Base-by-base conservation (phyloP, 2,888 invertebrate species). In the Chironomus tentans region DNA sequence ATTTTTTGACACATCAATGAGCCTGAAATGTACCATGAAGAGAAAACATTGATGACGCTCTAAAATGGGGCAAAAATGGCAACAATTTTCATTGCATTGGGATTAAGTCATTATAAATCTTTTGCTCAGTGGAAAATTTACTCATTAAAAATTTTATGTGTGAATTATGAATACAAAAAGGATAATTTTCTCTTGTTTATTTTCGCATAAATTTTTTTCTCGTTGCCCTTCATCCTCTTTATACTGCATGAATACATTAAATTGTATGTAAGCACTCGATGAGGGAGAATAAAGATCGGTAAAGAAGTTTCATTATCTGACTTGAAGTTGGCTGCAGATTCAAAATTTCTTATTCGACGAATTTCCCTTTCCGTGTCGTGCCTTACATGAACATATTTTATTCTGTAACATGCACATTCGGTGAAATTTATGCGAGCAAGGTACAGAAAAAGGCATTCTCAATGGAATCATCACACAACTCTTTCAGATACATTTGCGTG, bases 91-190 rank as follows among this genome's bases (percentile, higher is more conserved):
- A 38, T 38, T 38, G 56, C 56, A 15, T n/a, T 56, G 56, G 18
- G 18, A 65, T 65, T 65, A 22, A 65, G 65, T 21, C 65, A 65
- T 65, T 21, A 24, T 21, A 4, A 65, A 13, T 65, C 24, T 21
- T 21, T 24, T 65, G 65, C 38, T 24, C 21, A 65, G 21, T 65
- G 65, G 65, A 65, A 65, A 65, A 65, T 65, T 65, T 65, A 21
- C 22, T 65, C 65, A 65, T 65, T 65, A 65, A 65, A 65, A 65
- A 24, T 65, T 65, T 65, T 65, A 65, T 65, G 7, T 65, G 65
- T 56, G 56, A 56, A 56, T 56, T 56, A 56, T 56, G n/a, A 56
- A 38, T 38, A 38, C 38, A 38, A 38, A 38, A 38, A 38, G 38
- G 38, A 38, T 38, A 38, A 38, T 38, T 38, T 38, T 38, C 38